phyloP scores from a whole-genome alignment of 2,888 invertebrate genomes.

The Ligdia adustata region DNA sequence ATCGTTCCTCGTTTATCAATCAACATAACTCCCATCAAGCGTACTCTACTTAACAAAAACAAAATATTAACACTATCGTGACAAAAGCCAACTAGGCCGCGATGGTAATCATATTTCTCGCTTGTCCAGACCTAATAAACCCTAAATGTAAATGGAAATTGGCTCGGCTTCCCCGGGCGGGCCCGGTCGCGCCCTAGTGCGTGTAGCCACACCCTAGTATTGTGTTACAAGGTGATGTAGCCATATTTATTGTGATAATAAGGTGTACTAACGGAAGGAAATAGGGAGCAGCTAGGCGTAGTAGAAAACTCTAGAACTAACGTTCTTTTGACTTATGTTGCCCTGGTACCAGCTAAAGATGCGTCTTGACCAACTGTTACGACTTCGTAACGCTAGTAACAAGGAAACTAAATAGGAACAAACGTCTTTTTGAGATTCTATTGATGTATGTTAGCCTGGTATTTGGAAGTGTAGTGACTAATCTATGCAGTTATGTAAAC shows the following conservation, averaged over 20 bases:
- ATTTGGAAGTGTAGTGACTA: too few relatives aligned
- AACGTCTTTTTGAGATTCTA: too few relatives aligned
- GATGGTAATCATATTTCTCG: slow-evolving; percentile 26
- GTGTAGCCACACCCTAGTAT: slow-evolving; percentile 17
- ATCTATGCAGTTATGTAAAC: too few relatives aligned
- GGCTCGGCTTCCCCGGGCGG: slow-evolving; percentile 14
- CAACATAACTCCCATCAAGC: not conserved
- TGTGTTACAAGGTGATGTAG: slow-evolving; percentile 22
- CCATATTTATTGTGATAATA: slow-evolving; percentile 20
- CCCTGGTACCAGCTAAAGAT: not conserved
- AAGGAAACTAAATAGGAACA: too few relatives aligned
- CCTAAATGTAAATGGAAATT: slow-evolving; percentile 17
- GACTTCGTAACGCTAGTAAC: not conserved
- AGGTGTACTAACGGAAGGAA: slow-evolving; percentile 7
- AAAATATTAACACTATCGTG: slow-evolving; percentile 15
- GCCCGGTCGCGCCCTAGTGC: slow-evolving; percentile 22
- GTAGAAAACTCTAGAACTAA: not conserved
- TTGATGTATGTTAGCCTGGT: too few relatives aligned
- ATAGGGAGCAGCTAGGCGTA: not conserved
- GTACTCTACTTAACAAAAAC: slow-evolving; percentile 7
- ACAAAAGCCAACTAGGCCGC: slow-evolving; percentile 14
- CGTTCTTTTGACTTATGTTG: not conserved
- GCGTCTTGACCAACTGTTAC: too few relatives aligned
- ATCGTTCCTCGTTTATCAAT: not conserved
- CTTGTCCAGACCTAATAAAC: slow-evolving; percentile 25